Evolutionary conservation across 2,888 invertebrate genomes (phyloP).

Genomic region (Gandaritis pyraliata): DNA sequence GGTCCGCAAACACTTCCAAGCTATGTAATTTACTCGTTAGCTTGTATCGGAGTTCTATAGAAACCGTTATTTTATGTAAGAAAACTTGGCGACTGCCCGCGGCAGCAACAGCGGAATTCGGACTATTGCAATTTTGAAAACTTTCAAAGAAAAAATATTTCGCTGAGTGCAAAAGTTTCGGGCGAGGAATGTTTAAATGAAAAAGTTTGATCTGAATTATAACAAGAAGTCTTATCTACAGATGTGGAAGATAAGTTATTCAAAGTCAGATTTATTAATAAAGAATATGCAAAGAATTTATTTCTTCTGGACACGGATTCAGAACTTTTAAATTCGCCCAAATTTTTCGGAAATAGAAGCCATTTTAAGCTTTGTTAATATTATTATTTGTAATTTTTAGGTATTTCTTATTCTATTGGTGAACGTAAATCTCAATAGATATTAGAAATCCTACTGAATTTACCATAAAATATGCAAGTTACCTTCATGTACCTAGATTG

Average conservation of each 20-base stretch:
- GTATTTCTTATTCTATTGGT: too few relatives aligned
- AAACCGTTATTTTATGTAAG: conserved; percentile 60
- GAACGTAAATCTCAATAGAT: too few relatives aligned
- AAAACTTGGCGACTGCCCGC: conserved; percentile 60
- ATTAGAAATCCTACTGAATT: too few relatives aligned
- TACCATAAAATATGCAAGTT: neutral
- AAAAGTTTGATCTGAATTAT: conserved; percentile 34
- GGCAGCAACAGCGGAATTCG: conserved; percentile 56
- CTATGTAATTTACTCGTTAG: conserved; percentile 73
- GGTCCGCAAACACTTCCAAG: conserved; percentile 70
- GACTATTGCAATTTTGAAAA: conserved; percentile 55
- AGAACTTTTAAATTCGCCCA: conserved; percentile 5
- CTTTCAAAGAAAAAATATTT: conserved; percentile 41
- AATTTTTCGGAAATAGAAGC: neutral
- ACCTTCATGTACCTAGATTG: neutral
- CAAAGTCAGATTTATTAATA: conserved; percentile 34
- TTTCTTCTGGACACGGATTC: conserved; percentile 13
- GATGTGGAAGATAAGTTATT: conserved; percentile 34
- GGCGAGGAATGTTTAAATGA: conserved; percentile 41
- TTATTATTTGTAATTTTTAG: too few relatives aligned
- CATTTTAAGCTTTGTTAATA: too few relatives aligned
- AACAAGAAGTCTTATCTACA: conserved; percentile 28
- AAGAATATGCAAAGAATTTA: conserved; percentile 21
- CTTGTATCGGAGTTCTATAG: conserved; percentile 61
- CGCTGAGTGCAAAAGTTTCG: conserved; percentile 43